phyloP scores from a whole-genome alignment of 1,140 invertebrate species.

The Meloidogyne floridensis region DNA sequence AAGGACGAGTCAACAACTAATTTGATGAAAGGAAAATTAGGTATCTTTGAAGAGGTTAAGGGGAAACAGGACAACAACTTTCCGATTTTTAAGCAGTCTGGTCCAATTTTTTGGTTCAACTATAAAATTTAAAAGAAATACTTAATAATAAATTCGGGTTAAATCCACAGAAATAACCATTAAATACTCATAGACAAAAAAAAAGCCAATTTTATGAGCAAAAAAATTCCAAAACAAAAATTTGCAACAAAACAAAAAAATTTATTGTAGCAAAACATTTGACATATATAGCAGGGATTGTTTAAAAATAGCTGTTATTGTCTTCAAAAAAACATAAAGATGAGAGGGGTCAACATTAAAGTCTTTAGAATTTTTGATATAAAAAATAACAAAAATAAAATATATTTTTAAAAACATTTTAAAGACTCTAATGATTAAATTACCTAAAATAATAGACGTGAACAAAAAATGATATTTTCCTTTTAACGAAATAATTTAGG shows the following conservation, averaged over 20 bases:
- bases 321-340: not conserved
- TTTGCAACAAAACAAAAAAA: not conserved
- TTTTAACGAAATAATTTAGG: not conserved
- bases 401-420: not conserved
- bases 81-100: too few relatives aligned
- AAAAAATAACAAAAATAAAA: not conserved
- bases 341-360: not conserved
- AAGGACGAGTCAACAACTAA: not conserved
- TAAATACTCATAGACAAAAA: too few relatives aligned
- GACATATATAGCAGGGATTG: not conserved
- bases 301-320: too few relatives aligned
- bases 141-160: too few relatives aligned
- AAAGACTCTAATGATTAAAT: not conserved
- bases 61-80: not conserved
- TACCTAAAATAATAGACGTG: not conserved
- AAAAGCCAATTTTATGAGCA: too few relatives aligned
- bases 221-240: not conserved
- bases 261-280: conserved; percentile 3
- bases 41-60: not conserved
- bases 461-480: not conserved
- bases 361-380: not conserved
- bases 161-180: too few relatives aligned
- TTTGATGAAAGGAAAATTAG: not conserved
- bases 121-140: too few relatives aligned
- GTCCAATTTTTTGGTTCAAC: too few relatives aligned